A percentile compares a stretch with the other conserved stretches of the same genome.
These are phyloP conservation scores for Ptychochromis oligacanthus DNA, from an alignment of 2,113 vertebrate species.

Conservation along the genomic window DNA sequence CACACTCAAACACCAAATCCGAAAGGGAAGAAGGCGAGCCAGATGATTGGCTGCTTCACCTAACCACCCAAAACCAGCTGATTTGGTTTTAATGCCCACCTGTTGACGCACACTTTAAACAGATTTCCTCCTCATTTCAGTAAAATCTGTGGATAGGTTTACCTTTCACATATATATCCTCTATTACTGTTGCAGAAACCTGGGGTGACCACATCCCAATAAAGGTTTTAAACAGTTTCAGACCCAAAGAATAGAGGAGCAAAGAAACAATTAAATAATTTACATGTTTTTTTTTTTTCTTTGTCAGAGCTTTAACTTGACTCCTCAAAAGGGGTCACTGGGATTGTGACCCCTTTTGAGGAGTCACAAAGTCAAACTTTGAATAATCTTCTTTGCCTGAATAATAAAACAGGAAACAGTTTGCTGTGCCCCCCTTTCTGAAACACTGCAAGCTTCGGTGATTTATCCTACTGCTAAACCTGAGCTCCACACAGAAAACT, in stretches of 20 bases:
- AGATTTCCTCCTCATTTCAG: not conserved
- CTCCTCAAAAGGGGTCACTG: not conserved
- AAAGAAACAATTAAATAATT: not conserved
- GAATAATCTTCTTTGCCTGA: not conserved
- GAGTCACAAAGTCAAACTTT: not conserved
- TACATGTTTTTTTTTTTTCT: not conserved
- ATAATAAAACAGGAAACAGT: not conserved
- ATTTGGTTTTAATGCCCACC: conserved; percentile 18
- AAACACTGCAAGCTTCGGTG: too few species aligned
- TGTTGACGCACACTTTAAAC: conserved; percentile 38
- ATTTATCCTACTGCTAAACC: too few species aligned
- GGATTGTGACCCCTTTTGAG: not conserved
- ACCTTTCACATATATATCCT: not conserved
- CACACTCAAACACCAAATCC: conserved; percentile 41
- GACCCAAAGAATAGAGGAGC: not conserved
- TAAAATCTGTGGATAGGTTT: not conserved
- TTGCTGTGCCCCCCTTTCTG: not conserved
- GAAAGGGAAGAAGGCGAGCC: conserved; percentile 39
- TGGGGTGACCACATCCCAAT: too few species aligned
- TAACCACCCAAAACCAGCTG: not conserved
- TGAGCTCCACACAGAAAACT: too few species aligned
- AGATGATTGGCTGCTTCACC: conserved; percentile 9
- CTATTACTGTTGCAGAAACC: not conserved
- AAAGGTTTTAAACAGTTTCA: not conserved
- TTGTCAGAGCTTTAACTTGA: not conserved